These are phyloP conservation scores for Stegana nigrithorax DNA, from an alignment of 2,888 invertebrate species.

Conservation along the genomic window DNA sequence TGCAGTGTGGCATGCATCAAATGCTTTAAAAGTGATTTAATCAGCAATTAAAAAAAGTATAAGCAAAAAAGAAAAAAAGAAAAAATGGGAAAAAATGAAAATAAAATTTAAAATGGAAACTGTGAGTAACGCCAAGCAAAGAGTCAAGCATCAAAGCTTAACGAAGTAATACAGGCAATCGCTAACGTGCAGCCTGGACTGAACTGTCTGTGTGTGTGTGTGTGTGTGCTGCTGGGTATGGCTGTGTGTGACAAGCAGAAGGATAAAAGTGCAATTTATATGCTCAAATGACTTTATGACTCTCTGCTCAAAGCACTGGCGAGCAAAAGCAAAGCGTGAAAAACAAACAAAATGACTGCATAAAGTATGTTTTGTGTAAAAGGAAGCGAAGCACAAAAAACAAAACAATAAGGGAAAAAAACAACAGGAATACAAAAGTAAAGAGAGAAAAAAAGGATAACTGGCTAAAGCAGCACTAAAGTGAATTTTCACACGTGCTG, in stretches of 20 bases:
- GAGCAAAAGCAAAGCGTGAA: not conserved
- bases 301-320: not conserved
- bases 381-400: too few relatives aligned
- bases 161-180: too few relatives aligned
- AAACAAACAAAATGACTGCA: too few relatives aligned
- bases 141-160: too few relatives aligned
- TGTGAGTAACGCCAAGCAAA: too few relatives aligned
- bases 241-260: conserved; percentile 45
- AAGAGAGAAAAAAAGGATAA: not conserved
- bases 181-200: too few relatives aligned
- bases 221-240: conserved; percentile 30
- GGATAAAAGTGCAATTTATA: conserved; percentile 56
- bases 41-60: not conserved
- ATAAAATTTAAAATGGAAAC: too few relatives aligned
- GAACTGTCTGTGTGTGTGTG: conserved; percentile 6
- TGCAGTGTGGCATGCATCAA: too few relatives aligned
- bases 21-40: too few relatives aligned
- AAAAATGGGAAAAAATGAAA: too few relatives aligned
- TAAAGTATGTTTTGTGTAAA: not conserved
- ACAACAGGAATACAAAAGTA: not conserved
- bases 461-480: not conserved
- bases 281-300: conserved; percentile 58
- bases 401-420: too few relatives aligned
- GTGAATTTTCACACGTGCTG: conserved; percentile 19
- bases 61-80: not conserved